Evolutionary conservation across 2,888 invertebrate genomes (phyloP), one percentile per base, ranked within the genome.

Genomic region (Pardosa pseudoannulata): DNA sequence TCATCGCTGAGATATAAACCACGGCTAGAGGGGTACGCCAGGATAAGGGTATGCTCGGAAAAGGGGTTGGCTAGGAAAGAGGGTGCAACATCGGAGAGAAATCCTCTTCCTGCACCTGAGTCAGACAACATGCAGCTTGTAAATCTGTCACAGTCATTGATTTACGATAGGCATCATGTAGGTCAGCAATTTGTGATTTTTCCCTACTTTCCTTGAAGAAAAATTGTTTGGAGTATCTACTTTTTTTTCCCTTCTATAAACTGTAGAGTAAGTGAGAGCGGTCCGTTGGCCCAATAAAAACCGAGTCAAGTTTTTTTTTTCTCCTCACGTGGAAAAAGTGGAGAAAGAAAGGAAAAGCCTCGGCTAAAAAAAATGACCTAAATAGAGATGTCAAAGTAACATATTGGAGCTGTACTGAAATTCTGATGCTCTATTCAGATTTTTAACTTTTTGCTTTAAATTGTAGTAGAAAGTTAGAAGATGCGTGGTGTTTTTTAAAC

Each of bases 101-200:
- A 70, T 73, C 32, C 79, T 73, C 80, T 82, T 82, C 82, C 70
- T 41, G 31, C 75, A 82, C 82, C 82, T 82, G 82, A 82, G 62
- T 82, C 82, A 82, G 75, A 82, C 75, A 81, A 74, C 80, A 81
- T 80, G 50, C 50, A 67, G 80, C 74, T 74, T 67, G 50, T 78
- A 36, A 32, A 50, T 36, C 68, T 82, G 82, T 75, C 75, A 82
- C 36, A 64, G 28, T 39, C 82, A 75, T 75, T 82, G 82, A 82
- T 82, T 75, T 82, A 82, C 75, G 75, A 75, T 75, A 68, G 68
- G 74, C 50, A 71, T 75, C 82, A 82, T 75, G 62, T 75, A 75
- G 75, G 82, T 75, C 75, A 75, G 82, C 73, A 32, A 81, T 74
- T 81, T 74, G 39, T 50, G 74, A 68, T 65, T 81, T 81, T 68